Percentiles rank a stretch among this genome's conserved stretches.
phyloP scores from a whole-genome alignment of 1,140 invertebrate genomes.

The Neodiprion lecontei region DNA sequence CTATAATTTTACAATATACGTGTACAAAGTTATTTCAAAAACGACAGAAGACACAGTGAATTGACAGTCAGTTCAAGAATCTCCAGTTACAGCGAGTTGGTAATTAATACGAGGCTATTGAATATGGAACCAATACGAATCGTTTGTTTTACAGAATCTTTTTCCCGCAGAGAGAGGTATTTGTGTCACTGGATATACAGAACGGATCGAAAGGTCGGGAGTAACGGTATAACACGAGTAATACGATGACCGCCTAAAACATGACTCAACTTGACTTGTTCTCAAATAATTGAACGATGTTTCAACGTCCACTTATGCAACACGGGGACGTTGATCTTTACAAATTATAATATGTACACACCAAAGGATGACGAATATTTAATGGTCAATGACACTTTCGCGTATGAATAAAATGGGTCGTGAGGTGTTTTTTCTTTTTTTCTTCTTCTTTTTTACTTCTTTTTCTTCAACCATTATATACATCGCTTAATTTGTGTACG shows the following conservation, averaged over 20 bases:
- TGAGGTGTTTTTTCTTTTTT: too few species aligned
- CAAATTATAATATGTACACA: neutral
- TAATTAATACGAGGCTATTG: too few species aligned
- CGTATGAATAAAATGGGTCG: too few species aligned
- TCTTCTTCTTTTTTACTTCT: too few species aligned
- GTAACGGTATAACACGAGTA: neutral
- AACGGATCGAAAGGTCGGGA: neutral
- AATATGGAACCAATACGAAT: neutral
- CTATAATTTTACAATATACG: too few species aligned
- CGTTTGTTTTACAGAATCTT: neutral
- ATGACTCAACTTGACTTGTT: neutral
- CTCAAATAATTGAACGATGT: neutral
- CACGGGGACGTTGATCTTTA: neutral
- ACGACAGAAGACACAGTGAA: too few species aligned
- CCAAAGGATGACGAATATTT: neutral
- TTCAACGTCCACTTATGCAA: neutral
- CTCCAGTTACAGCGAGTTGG: too few species aligned
- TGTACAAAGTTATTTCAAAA: too few species aligned
- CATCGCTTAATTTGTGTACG: too few species aligned
- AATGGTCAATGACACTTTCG: neutral
- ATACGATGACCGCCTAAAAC: neutral
- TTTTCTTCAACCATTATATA: too few species aligned
- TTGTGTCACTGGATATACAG: constrained; percentile 7
- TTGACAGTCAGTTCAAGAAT: too few species aligned
- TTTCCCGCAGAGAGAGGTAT: neutral